Evolutionary conservation across 23 tunicate species (phyloP), one percentile per base, ranked within the genome.

Genomic region (Ascidia mentula): DNA sequence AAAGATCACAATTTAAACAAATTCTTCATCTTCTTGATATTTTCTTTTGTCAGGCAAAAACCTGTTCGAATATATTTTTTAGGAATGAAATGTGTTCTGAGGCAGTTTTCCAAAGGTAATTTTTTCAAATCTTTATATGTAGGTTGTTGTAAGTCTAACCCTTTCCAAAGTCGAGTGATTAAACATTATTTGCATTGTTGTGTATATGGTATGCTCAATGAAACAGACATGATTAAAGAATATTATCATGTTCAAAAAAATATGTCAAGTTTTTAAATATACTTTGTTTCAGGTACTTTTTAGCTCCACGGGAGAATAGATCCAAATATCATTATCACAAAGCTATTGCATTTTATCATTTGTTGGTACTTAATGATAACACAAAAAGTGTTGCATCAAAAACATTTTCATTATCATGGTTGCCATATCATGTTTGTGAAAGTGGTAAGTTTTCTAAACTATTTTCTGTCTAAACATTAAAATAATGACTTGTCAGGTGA

Each of bases 251-350:
- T n/a, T n/a, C n/a, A n/a, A n/a, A n/a, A n/a, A n/a, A n/a, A n/a
- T n/a, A n/a, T n/a, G n/a, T n/a, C n/a, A n/a, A n/a, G n/a, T n/a
- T n/a, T 42, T 9, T 42, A 42, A 42, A 42, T 42, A 42, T 42
- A 42, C 15, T 53, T 53, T 53, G 65, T 53, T 53, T 53, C 24
- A 53, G 65, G 13, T 53, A 53, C 65, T 53, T 53, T 53, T 53
- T 9, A 9, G 24, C 22, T 53, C 4, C 28, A 20, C 28, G 15
- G 53, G 15, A 42, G 12, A 42, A 53, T 28, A 53, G 24, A 53
- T 20, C 28, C 24, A 26, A 53, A 9, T 20, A 53, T 26, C 24
- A 20, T 53, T 53, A 53, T 53, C 65, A 53, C 65, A 53, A 53
- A 53, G 65, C 65, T 5, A 53, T 53, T 53, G 65, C 65, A 5